These are phyloP conservation scores for Lanistes nyassanus DNA, from an alignment of 1,140 invertebrate species.

Conservation along the genomic window DNA sequence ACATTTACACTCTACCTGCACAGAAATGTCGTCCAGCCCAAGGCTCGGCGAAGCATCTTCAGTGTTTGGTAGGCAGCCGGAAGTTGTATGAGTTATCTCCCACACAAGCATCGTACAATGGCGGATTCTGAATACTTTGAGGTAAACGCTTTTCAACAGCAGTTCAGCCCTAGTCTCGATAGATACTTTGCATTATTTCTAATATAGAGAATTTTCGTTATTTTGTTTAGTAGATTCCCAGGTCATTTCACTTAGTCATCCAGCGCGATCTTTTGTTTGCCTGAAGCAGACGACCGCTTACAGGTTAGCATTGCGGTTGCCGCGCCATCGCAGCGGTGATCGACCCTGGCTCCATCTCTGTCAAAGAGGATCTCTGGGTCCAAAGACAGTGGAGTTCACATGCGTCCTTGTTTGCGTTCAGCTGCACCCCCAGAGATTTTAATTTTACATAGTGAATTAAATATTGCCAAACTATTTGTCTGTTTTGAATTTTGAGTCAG, in stretches of 20 bases:
- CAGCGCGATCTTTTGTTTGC: constrained; percentile 1
- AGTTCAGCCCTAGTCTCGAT: background rate
- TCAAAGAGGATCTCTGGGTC: background rate
- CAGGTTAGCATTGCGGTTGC: constrained; percentile 6
- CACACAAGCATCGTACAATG: constrained; percentile 6
- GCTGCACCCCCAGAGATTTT: background rate
- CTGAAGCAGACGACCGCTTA: constrained; percentile 3
- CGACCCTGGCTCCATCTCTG: constrained; percentile 9
- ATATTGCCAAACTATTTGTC: background rate
- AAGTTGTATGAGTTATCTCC: constrained; percentile 13
- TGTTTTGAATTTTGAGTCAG: background rate
- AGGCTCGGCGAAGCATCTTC: too few species aligned
- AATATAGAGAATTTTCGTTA: background rate
- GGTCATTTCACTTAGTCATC: background rate
- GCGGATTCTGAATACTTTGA: constrained; percentile 17
- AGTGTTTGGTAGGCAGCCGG: background rate
- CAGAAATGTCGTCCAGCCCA: too few species aligned
- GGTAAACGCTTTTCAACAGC: constrained; percentile 24
- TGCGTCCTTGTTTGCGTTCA: background rate
- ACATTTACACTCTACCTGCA: too few species aligned
- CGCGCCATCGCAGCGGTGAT: constrained; percentile 19
- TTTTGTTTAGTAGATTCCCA: background rate
- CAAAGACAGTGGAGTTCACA: background rate
- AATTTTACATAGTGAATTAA: background rate
- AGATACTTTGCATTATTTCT: background rate